Conservation (phyloP, 2,888 invertebrate species). For the Rotaria macrura region DNA sequence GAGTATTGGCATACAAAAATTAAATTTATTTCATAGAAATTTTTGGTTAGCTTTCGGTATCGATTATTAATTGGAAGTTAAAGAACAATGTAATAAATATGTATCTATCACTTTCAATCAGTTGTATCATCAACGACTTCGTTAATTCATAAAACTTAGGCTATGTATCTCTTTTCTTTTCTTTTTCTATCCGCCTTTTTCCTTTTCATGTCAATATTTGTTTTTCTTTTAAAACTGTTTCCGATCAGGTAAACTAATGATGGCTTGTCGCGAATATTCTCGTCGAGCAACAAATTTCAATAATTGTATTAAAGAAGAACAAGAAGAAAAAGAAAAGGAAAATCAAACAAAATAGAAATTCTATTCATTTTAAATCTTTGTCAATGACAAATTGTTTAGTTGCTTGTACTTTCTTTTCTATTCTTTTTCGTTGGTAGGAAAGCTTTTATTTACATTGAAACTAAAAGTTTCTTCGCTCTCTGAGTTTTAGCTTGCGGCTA, state of each 20-base stretch:
- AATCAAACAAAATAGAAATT: not conserved
- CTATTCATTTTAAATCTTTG: not conserved
- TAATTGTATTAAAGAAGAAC: not conserved
- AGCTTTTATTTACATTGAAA: not conserved
- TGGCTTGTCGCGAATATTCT: not conserved
- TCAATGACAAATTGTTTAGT: not conserved
- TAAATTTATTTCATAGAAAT: too few relatives aligned
- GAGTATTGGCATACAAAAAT: too few relatives aligned
- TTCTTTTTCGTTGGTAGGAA: not conserved
- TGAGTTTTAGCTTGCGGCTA: not conserved
- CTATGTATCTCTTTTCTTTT: not conserved
- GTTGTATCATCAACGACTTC: not conserved
- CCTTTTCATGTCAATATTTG: too few relatives aligned
- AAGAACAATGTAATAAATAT: too few relatives aligned
- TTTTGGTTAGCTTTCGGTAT: too few relatives aligned
- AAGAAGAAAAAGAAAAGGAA: too few relatives aligned
- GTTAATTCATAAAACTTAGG: not conserved
- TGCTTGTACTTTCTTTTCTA: not conserved
- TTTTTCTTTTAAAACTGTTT: not conserved
- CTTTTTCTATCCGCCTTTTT: not conserved
- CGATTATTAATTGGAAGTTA: too few relatives aligned
- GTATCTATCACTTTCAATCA: not conserved
- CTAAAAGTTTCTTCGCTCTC: not conserved
- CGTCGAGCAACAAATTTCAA: not conserved
- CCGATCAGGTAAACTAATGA: not conserved